Base-by-base conservation (phyloP, 2,888 invertebrate genomes). In the Apamea sordens region DNA sequence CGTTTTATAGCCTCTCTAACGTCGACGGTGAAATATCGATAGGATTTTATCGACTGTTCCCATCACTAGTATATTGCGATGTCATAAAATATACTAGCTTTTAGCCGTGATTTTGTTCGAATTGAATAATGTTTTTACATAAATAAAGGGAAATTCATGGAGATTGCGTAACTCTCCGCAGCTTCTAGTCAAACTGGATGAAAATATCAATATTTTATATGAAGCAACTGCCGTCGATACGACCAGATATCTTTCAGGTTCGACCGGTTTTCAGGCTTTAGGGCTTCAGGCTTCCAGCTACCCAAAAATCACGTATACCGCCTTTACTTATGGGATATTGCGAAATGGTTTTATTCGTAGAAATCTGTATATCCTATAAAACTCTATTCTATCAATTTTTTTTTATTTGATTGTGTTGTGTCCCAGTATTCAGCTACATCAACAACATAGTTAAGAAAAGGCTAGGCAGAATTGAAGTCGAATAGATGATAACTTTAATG, bases 21-120 rank as follows among this genome's bases (percentile, higher is more conserved):
- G 79, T 85, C 83, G 79, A 71, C 79, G 76, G 86, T 89, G 89
- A 88, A 86, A 84, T 88, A 91, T 92, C 92, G 92, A 92, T 89
- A 90, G 44, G 24, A 76, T 85, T 87, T 90, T 91, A 90, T 91
- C 87, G 88, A 89, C 76, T 84, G 71, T 77, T 87, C 81, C 78
- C 90, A 83, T 86, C 90, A 91, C 91, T 90, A 86, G 79, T 69
- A 79, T 79, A 82, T 74, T 70, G 79, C 73, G 71, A 71, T 85
- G 77, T 84, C 77, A 79, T 86, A 79, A 84, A 87, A 79, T 86
- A 65, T 64, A 83, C 83, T 74, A 47, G 72, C 53, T 76, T 81
- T 82, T 76, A 81, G 71, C 77, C 79, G 74, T 79, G 84, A 86
- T 83, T 88, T 82, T 83, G 73, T 73, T 72, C 53, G 75, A 36